Conservation (phyloP, 2,888 invertebrate species). For the Drepana falcataria region DNA sequence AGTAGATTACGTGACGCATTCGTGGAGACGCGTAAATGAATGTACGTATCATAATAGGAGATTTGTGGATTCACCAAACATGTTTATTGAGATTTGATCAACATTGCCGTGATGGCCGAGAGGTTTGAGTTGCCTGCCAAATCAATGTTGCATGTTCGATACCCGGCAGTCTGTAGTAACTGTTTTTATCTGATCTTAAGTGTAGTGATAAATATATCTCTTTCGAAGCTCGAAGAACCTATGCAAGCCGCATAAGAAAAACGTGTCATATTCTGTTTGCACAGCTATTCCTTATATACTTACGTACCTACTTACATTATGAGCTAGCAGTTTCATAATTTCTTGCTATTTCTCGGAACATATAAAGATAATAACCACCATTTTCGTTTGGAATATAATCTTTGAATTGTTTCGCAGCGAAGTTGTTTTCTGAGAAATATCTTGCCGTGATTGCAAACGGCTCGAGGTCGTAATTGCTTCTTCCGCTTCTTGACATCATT, state of each 20-base stretch:
- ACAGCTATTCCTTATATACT: too few relatives aligned
- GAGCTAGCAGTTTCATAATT: too few relatives aligned
- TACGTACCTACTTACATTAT: too few relatives aligned
- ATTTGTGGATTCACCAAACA: not conserved
- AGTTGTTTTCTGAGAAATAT: constrained; percentile 48
- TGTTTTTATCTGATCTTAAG: too few relatives aligned
- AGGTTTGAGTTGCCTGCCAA: constrained; percentile 1
- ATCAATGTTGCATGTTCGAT: not conserved
- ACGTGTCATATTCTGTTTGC: too few relatives aligned
- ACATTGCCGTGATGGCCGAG: not conserved
- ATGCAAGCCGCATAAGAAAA: too few relatives aligned
- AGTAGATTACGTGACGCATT: constrained; percentile 49
- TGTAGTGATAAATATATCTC: too few relatives aligned
- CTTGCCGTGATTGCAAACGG: constrained; percentile 52
- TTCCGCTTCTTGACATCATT: constrained; percentile 70
- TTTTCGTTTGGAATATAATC: constrained; percentile 47
- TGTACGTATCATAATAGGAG: constrained; percentile 15
- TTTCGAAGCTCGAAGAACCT: too few relatives aligned
- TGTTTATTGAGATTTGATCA: not conserved
- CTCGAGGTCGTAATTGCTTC: constrained; percentile 65
- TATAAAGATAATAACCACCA: constrained; percentile 18
- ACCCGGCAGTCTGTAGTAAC: too few relatives aligned
- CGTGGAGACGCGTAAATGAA: constrained; percentile 33
- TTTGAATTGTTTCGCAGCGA: constrained; percentile 38
- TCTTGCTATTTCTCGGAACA: too few relatives aligned